Conservation (phyloP, 2,888 invertebrate genomes). For the Tortricodes alternella region DNA sequence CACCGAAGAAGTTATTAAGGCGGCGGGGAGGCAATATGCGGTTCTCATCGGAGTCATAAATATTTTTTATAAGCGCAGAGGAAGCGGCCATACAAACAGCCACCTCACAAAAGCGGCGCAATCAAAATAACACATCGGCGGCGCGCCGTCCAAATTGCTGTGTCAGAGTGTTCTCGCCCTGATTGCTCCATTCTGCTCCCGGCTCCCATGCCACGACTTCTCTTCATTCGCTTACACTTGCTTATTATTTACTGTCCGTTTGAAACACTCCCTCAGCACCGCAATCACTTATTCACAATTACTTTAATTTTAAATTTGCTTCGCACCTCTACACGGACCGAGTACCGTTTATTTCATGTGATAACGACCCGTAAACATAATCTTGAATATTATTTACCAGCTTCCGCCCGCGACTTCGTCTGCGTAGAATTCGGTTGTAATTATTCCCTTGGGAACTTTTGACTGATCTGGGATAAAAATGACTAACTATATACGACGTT, state of each 20-base stretch:
- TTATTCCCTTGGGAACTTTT: too few species aligned
- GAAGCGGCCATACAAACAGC: constrained; percentile 62
- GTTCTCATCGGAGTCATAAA: constrained; percentile 58
- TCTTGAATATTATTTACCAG: too few species aligned
- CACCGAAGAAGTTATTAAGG: constrained; percentile 53
- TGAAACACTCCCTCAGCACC: constrained; percentile 2
- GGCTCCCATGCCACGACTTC: constrained; percentile 50
- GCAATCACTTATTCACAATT: constrained; percentile 4
- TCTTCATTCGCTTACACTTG: constrained; percentile 61
- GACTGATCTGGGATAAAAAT: too few species aligned
- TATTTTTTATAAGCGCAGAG: constrained; percentile 61
- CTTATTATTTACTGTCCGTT: constrained; percentile 50
- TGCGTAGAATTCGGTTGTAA: too few species aligned
- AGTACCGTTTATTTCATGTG: not conserved
- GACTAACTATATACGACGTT: too few species aligned
- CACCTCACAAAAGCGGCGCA: constrained; percentile 70
- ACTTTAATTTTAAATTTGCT: not conserved
- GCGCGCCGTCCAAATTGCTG: constrained; percentile 72
- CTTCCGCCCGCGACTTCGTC: too few species aligned
- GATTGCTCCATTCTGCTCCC: constrained; percentile 77
- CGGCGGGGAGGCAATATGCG: constrained; percentile 53
- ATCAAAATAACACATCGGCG: constrained; percentile 77
- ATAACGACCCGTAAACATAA: too few species aligned
- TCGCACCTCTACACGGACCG: not conserved
- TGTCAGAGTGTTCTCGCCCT: constrained; percentile 76